These are phyloP conservation scores for Trematomus bernacchii DNA, from an alignment of 2,797 vertebrate genomes.

Conservation along the genomic window DNA sequence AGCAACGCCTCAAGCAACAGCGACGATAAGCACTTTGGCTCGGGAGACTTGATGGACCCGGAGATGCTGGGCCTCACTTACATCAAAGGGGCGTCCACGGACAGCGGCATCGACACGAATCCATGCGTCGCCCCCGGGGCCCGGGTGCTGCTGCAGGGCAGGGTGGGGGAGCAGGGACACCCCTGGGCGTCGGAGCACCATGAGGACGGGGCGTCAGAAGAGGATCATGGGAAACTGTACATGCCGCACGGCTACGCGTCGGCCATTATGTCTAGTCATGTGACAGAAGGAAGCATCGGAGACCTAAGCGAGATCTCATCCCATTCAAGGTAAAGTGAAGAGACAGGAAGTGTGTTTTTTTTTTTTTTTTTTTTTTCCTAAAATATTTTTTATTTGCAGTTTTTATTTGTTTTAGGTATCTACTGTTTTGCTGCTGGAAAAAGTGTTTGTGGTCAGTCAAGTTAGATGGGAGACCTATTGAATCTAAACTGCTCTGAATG, in stretches of 20 bases:
- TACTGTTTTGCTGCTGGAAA: background rate
- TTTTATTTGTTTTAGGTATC: background rate
- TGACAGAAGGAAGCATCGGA: slow-evolving; percentile 90
- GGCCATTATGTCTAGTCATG: slow-evolving; percentile 81
- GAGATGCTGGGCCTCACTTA: slow-evolving; percentile 94
- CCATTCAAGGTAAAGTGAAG: slow-evolving; percentile 89
- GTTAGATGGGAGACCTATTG: background rate
- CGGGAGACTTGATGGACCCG: slow-evolving; percentile 94
- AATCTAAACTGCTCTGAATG: background rate
- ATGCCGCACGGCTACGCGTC: slow-evolving; percentile 87
- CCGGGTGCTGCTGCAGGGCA: slow-evolving; percentile 76
- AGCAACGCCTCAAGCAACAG: slow-evolving; percentile 96
- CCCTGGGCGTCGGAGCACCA: slow-evolving; percentile 85
- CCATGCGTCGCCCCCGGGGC: slow-evolving; percentile 87
- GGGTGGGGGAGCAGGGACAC: slow-evolving; percentile 80
- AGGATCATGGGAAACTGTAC: slow-evolving; percentile 89
- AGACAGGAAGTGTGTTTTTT: background rate
- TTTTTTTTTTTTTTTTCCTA: background rate
- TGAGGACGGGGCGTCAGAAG: slow-evolving; percentile 80
- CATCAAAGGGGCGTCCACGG: slow-evolving; percentile 95
- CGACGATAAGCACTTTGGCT: slow-evolving; percentile 96
- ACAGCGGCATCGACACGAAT: slow-evolving; percentile 96
- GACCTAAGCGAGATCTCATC: slow-evolving; percentile 95
- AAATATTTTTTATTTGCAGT: background rate
- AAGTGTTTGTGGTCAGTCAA: background rate